Percentiles rank a stretch among this genome's conserved stretches.
Evolutionary conservation across 2,797 vertebrate genomes (phyloP).

Genomic region (Takifugu ocellatus): DNA sequence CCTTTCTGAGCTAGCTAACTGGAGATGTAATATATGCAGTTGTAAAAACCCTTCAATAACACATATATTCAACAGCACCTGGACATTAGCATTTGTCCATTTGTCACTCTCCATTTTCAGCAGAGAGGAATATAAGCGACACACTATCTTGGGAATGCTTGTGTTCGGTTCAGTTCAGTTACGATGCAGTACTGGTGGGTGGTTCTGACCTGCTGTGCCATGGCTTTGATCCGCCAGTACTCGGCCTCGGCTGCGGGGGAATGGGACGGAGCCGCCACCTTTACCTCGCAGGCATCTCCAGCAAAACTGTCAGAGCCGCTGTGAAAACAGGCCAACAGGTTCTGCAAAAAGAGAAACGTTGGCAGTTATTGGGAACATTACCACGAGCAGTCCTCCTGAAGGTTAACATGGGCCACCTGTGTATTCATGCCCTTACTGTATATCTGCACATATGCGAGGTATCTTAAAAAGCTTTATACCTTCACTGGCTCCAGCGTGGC

Average conservation of each 20-base stretch:
- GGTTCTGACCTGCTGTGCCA: slow-evolving; percentile 90
- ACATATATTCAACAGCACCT: no score
- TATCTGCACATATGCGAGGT: background rate
- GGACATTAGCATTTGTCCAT: no score
- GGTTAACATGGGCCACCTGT: background rate
- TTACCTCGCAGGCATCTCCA: slow-evolving; percentile 95
- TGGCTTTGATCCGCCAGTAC: slow-evolving; percentile 95
- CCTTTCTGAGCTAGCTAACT: no score
- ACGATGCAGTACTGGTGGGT: no score
- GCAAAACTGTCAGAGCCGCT: slow-evolving; percentile 91
- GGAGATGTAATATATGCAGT: no score
- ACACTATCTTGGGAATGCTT: no score
- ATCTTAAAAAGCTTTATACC: slow-evolving; percentile 65
- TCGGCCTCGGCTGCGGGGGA: slow-evolving; percentile 92
- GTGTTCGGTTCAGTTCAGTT: no score
- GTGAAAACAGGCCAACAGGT: slow-evolving; percentile 92
- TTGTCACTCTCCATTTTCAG: no score
- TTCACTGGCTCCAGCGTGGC: slow-evolving; percentile 94
- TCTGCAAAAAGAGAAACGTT: slow-evolving; percentile 65
- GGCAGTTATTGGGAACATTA: no score
- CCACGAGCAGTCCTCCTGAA: no score
- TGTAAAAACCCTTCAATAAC: no score
- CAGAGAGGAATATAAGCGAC: no score
- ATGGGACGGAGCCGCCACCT: slow-evolving; percentile 91
- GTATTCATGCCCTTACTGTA: background rate